Base-by-base conservation (phyloP, 2,113 vertebrate species). In the Leiothrix lutea region DNA sequence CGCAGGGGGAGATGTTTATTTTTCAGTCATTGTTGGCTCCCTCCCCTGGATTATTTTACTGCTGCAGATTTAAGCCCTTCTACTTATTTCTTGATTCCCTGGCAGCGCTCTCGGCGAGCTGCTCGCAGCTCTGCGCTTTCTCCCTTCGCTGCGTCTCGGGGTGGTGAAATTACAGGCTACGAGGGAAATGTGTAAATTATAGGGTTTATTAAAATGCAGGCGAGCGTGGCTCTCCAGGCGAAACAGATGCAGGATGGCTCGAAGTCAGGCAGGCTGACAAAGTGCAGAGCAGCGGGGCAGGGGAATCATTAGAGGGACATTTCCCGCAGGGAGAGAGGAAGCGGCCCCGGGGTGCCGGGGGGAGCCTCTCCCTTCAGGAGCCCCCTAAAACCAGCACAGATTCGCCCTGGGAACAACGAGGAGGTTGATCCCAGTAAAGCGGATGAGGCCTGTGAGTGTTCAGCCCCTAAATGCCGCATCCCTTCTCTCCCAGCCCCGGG, bases 111-210 rank as follows among this genome's bases (percentile, higher is more conserved):
- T 74, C 87, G 5, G 15, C 45, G 24, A 96, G 86, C n/a, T 35
- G 40, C 90, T 92, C 64, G 75, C 94, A 91, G 95, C 97, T 96
- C 97, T 98, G 97, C 8, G 94, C 89, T 95, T 92, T 94, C 93
- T 96, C 94, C 93, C 90, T 90, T 36, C 9, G 15, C 75, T 3
- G 61, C 54, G 93, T 97, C 91, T 96, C 22, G 12, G 95, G 95
- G 94, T 96, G 94, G 91, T 85, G 70, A 97, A 97, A 97, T 97
- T 96, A 97, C 96, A 95, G 96, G 95, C 94, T 94, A 83, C 90
- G 95, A 98, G 96, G 92, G 94, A 97, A 98, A 98, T 95, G 97
- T 98, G 97, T 96, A 97, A 97, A 97, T 97, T 97, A 97, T 73
- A 95, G 96, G 95, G 95, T 97, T 96, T 94, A 96, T 93, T 97